Evolutionary conservation across 2,113 vertebrate genomes (phyloP), one percentile per base, ranked within the genome.

Genomic region (Microtus montanus): DNA sequence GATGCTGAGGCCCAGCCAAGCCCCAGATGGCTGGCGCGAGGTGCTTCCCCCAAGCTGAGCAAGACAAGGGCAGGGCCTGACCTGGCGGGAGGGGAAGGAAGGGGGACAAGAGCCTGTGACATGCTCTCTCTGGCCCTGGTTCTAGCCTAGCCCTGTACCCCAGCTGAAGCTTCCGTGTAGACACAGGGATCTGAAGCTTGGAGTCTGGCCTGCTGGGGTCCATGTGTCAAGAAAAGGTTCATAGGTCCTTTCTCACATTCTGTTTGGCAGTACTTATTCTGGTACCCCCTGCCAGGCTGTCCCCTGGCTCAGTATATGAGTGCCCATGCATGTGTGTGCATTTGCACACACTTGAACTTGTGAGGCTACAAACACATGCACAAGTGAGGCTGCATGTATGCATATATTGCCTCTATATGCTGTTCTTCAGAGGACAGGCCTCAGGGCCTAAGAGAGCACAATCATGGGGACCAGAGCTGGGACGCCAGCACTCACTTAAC

Each of bases 21-120:
- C 97, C 98, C 98, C 98, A 98, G 98, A 98, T 97, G 97, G 98
- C 98, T 97, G 98, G 96, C 95, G 93, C 93, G 98, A 97, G 97
- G 95, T 96, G 96, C 98, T 98, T 97, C 98, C 98, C 98, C 6
- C 86, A 96, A 89, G 96, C 97, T 58, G 85, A 95, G 92, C 74
- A 44, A 95, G 89, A 91, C 89, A 44, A 91, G 95, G 87, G 88
- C 49, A n/a, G 89, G 85, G 84, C 30, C 95, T 0, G 33, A 74
- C 87, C 90, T 85, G 93, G 93, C 5, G 2, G 95, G 90, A 93
- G 79, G 92, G 83, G 83, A 74, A 95, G 93, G 93, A 91, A 87
- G 79, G 87, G 89, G 96, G 64, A 64, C 24, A 0, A 68, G 75
- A 93, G 80, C 58, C 91, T 13, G 7, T 52, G 30, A 63, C 83